Percentiles rank a stretch among this genome's conserved stretches.
These are phyloP conservation scores for Xanthorhoe spadicearia DNA, from an alignment of 2,888 invertebrate species.

Conservation along the genomic window DNA sequence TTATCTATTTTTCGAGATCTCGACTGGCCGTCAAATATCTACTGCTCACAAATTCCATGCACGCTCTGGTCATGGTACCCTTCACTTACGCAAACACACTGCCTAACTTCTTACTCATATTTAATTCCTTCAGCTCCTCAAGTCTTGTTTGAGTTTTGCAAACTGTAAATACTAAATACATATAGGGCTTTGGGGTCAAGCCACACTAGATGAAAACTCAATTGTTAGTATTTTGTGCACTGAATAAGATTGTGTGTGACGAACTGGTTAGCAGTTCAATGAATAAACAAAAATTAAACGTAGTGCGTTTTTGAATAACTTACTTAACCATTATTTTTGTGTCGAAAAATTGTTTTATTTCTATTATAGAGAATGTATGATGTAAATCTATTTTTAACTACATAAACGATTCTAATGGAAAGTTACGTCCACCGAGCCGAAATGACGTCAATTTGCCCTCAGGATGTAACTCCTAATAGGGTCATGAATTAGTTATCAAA, in stretches of 20 bases:
- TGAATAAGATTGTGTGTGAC: not conserved
- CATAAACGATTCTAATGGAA: not conserved
- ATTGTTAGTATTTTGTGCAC: not conserved
- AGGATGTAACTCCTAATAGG: not conserved
- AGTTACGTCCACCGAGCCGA: not conserved
- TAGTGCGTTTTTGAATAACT: not conserved
- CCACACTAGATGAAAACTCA: not conserved
- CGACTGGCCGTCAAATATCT: conserved; percentile 12
- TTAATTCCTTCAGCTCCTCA: conserved; percentile 28
- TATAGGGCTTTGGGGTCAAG: conserved; percentile 8
- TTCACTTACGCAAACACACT: conserved; percentile 25
- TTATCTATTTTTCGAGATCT: conserved; percentile 3
- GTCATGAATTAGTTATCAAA: not conserved
- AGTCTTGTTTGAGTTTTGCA: conserved; percentile 29
- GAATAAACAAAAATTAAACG: not conserved
- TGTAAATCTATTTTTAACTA: too few species aligned
- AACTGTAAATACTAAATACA: conserved; percentile 24
- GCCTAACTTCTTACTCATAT: conserved; percentile 35
- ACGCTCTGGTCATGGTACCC: conserved; percentile 22
- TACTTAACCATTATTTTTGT: not conserved
- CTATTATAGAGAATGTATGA: too few species aligned
- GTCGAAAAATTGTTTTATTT: too few species aligned
- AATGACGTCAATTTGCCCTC: not conserved
- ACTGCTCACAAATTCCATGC: conserved; percentile 24
- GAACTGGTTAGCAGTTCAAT: not conserved